Evolutionary conservation across 2,888 invertebrate species (phyloP), one percentile per base, ranked within the genome.

Genomic region (Serripes groenlandicus): DNA sequence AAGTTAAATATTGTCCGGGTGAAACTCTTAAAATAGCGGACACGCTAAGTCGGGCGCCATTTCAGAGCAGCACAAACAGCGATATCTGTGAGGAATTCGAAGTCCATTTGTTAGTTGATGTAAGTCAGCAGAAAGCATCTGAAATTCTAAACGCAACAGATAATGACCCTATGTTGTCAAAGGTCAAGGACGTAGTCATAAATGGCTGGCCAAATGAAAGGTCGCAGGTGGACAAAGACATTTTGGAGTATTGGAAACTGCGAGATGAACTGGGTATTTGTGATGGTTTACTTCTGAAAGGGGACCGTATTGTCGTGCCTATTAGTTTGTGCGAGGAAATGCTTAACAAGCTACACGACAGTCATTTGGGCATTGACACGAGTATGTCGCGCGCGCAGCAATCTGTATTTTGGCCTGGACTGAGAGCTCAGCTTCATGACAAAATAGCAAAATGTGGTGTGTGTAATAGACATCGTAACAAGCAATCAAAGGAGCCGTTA

Each of bases 281-380:
- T 18, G 81, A 81, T 42, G 81, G 68, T 21, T 21, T 81, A 5
- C 37, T 81, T 9, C 28, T 81, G 23, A 72, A 76, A 49, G 81
- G 76, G 3, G 3, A 56, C 21, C 64, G 26, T 28, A 64, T 76
- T 28, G 26, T 86, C 11, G 81, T 88, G 26, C 89, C 86, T 3
- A 77, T 56, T 3, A 18, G 49, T 0, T 28, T 85, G 15, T 72
- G 84, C 21, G 3, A 52, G 15, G 62, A 78, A 35, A 82, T 88
- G 75, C 68, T 89, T n/a, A 56, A 73, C 4, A 54, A 30, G 15
- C 15, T 89, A 37, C 88, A 88, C 58, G 26, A 23, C 35, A 80
- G 84, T 37, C 87, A 89, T 60, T 60, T 85, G 56, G 86, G 88
- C 15, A 74, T 85, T n/a, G 83, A 86, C 21, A 89, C 86, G 62